Percentiles rank a stretch among this genome's conserved stretches.
These are phyloP conservation scores for Brachypodius melanocephalos DNA, from an alignment of 2,113 vertebrate species.

Conservation along the genomic window DNA sequence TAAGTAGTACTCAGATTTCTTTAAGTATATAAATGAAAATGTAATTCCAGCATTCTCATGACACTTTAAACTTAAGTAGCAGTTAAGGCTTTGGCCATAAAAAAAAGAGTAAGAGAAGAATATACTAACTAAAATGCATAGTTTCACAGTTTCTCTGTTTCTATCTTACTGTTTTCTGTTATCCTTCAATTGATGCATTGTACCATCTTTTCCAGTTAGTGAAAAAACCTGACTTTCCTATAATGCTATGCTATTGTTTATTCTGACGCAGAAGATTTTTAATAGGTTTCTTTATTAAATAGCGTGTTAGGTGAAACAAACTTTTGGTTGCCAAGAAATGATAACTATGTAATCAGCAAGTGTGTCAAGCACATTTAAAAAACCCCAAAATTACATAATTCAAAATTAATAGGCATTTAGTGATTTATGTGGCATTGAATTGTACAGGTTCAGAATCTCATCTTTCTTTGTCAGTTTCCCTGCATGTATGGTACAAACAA, in stretches of 20 bases:
- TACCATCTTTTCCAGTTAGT: background rate
- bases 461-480: background rate
- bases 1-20: slow-evolving; percentile 23
- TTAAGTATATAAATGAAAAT: slow-evolving; percentile 42
- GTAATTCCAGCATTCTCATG: slow-evolving; percentile 55
- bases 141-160: slow-evolving; percentile 8
- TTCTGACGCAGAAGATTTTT: slow-evolving; percentile 17
- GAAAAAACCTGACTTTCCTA: background rate
- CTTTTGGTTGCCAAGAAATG: slow-evolving; percentile 8
- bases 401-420: background rate
- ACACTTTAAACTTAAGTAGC: slow-evolving; percentile 54
- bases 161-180: background rate
- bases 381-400: background rate
- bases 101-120: slow-evolving; percentile 10
- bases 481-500: background rate
- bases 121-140: slow-evolving; percentile 10
- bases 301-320: slow-evolving; percentile 26
- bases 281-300: slow-evolving; percentile 29
- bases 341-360: slow-evolving; percentile 7
- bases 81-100: slow-evolving; percentile 13
- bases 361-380: background rate
- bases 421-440: background rate
- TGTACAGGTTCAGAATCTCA: background rate
- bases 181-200: background rate
- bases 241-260: background rate